Evolutionary conservation across 1,140 invertebrate genomes (phyloP).

Genomic region (Philaenus spumarius): DNA sequence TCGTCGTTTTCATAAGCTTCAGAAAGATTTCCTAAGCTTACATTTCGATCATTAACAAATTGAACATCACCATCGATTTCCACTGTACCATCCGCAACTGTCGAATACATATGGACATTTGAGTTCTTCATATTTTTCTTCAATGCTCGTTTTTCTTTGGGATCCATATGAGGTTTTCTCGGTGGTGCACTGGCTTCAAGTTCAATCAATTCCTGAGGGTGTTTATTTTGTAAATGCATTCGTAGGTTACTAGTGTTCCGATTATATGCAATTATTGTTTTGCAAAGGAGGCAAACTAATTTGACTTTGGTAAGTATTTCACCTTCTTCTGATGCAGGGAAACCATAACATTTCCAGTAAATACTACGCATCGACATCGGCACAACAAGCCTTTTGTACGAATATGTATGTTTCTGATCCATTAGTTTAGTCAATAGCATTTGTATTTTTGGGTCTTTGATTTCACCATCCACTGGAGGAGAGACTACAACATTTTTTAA

Average conservation of each 20-base stretch:
- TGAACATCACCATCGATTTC: constrained; percentile 40
- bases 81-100: constrained; percentile 42
- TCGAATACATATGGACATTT: constrained; percentile 39
- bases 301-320: constrained; percentile 55
- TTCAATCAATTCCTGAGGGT: constrained; percentile 43
- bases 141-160: constrained; percentile 40
- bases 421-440: too few relatives aligned
- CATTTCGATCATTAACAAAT: too few relatives aligned
- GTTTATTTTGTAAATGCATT: constrained; percentile 55
- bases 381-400: constrained; percentile 43
- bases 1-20: too few relatives aligned
- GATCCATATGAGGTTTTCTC: constrained; percentile 20
- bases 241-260: constrained; percentile 55
- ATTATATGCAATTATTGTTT: constrained; percentile 54
- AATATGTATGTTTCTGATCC: too few relatives aligned
- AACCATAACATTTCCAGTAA: constrained; percentile 59
- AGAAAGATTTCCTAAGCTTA: too few relatives aligned
- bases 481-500: too few relatives aligned
- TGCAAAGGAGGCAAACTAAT: constrained; percentile 54
- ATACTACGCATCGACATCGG: constrained; percentile 53
- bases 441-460: too few relatives aligned
- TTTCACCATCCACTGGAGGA: too few relatives aligned
- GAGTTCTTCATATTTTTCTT: constrained; percentile 38
- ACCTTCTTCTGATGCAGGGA: constrained; percentile 52
- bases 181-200: constrained; percentile 36